Conservation (phyloP, 2,113 vertebrate species). For the Thunnus thynnus region DNA sequence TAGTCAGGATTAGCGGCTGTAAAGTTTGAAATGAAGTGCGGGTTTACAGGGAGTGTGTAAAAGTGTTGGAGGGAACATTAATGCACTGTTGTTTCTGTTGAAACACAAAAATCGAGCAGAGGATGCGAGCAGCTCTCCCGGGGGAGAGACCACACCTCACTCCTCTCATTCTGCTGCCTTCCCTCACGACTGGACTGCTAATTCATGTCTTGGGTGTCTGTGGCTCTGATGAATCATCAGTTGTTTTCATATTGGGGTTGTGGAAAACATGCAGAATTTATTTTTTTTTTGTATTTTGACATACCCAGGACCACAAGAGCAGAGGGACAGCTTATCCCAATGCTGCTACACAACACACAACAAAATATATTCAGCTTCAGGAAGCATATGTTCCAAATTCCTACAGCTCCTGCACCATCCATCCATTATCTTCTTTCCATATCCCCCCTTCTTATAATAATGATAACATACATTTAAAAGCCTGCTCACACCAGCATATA, state of each 20-base stretch:
- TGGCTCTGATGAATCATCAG: constrained; percentile 48
- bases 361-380: background rate
- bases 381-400: background rate
- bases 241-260: constrained; percentile 6
- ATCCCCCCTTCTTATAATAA: too few species aligned
- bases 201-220: constrained; percentile 43
- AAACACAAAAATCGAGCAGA: constrained; percentile 25
- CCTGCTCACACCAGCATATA: too few species aligned
- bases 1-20: constrained; percentile 7
- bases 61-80: constrained; percentile 17
- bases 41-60: constrained; percentile 14
- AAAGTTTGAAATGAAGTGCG: constrained; percentile 7
- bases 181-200: constrained; percentile 18
- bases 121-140: constrained; percentile 21
- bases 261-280: constrained; percentile 11
- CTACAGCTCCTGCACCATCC: too few species aligned
- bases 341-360: background rate
- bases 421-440: too few species aligned
- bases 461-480: too few species aligned
- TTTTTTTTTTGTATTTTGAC: constrained; percentile 13
- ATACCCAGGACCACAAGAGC: background rate
- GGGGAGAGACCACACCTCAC: constrained; percentile 9
- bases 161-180: constrained; percentile 16
- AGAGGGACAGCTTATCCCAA: background rate
- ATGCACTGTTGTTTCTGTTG: constrained; percentile 42